A percentile compares a stretch with the other conserved stretches of the same genome.
Evolutionary conservation across 2,797 vertebrate genomes (phyloP).

Genomic region (Falco cherrug): DNA sequence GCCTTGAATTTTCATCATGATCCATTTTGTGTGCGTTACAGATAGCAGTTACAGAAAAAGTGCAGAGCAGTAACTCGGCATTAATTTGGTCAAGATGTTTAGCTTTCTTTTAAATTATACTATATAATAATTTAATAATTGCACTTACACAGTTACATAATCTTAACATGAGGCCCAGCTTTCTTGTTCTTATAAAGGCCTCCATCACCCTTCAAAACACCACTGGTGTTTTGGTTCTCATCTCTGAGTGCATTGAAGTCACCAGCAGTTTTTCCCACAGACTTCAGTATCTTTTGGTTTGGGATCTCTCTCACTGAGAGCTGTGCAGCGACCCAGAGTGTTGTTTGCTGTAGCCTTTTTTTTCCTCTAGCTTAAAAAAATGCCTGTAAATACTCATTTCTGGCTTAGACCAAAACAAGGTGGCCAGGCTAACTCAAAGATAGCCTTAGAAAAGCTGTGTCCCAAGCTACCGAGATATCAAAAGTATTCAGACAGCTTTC

Average conservation of each 20-base stretch:
- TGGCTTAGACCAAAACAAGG: not conserved
- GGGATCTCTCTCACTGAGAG: not conserved
- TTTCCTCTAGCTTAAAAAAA: not conserved
- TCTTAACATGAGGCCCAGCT: not conserved
- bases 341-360: not conserved
- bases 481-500: not conserved
- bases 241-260: not conserved
- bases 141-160: not conserved
- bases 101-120: not conserved
- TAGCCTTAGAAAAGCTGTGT: not conserved
- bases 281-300: not conserved
- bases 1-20: not conserved
- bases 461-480: not conserved
- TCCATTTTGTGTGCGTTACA: not conserved
- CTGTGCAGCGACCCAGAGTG: not conserved
- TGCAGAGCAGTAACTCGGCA: not conserved
- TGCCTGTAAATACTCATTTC: not conserved
- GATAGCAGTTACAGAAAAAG: not conserved
- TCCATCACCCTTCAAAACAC: not conserved
- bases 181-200: not conserved
- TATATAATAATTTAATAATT: not conserved
- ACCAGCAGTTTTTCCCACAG: not conserved
- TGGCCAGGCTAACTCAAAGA: not conserved
- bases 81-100: not conserved
- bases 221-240: not conserved